Percentiles rank a stretch among this genome's conserved stretches.
Conservation (phyloP, 1,140 invertebrate genomes). For the Nylanderia fulva region DNA sequence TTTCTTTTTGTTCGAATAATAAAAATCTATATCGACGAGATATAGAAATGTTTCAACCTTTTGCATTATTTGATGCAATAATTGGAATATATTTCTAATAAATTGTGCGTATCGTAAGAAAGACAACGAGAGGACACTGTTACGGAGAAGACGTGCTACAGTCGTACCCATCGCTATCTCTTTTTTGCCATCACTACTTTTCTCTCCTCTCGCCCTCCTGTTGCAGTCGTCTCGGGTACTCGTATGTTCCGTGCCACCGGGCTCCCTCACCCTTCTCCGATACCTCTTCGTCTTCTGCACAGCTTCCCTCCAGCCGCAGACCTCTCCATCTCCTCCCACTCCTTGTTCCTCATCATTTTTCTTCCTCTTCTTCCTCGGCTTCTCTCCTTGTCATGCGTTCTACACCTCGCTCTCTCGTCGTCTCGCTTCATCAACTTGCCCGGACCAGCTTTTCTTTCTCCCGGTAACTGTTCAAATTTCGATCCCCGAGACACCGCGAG, state of each 20-base stretch:
- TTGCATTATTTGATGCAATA: neutral
- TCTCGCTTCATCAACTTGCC: constrained; percentile 60
- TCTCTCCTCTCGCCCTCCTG: constrained; percentile 49
- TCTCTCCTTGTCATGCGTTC: constrained; percentile 28
- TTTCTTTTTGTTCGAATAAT: neutral
- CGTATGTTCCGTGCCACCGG: constrained; percentile 64
- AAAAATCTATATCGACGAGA: too few species aligned
- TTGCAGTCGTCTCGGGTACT: constrained; percentile 55
- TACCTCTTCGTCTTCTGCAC: constrained; percentile 68
- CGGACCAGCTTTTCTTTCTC: constrained; percentile 82
- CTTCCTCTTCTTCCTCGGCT: constrained; percentile 40
- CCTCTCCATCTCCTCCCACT: constrained; percentile 58
- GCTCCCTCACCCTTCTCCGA: constrained; percentile 62
- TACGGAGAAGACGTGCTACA: constrained; percentile 55
- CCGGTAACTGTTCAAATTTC: constrained; percentile 85
- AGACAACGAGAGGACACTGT: too few species aligned
- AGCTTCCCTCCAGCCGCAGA: constrained; percentile 70
- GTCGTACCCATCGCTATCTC: constrained; percentile 47
- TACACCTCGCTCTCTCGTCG: constrained; percentile 21
- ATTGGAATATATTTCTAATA: neutral
- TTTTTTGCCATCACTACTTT: constrained; percentile 48
- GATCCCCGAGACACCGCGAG: constrained; percentile 74
- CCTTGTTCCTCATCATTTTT: constrained; percentile 54
- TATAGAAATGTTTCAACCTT: too few species aligned
- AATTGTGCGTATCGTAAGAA: neutral